phyloP scores from a whole-genome alignment of 2,797 vertebrate species.

The Pelobates cultripes region DNA sequence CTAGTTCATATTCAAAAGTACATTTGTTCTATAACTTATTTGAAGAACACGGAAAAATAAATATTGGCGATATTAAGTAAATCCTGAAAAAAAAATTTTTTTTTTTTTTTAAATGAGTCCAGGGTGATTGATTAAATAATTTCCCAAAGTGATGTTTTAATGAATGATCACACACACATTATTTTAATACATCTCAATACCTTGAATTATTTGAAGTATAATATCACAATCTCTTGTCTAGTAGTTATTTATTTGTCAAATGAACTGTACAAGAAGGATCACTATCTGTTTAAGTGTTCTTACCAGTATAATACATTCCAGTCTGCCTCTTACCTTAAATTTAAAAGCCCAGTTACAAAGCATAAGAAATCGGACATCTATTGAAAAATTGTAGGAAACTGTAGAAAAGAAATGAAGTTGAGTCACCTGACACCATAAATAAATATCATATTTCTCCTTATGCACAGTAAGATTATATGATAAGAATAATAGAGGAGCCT shows the following conservation, averaged over 20 bases:
- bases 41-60: no score
- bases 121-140: no score
- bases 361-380: conserved; percentile 10
- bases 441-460: conserved; percentile 27
- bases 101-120: no score
- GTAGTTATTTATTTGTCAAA: background rate
- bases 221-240: background rate
- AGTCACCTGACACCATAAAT: conserved; percentile 42
- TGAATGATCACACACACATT: background rate
- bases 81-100: no score
- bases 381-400: conserved; percentile 38
- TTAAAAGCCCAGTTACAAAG: background rate
- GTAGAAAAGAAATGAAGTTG: conserved; percentile 27
- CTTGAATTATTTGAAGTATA: background rate
- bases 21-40: no score
- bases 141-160: background rate
- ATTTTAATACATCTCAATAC: background rate
- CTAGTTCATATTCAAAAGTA: no score
- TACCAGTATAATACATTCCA: background rate
- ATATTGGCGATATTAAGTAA: no score
- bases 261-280: background rate
- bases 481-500: conserved; percentile 30
- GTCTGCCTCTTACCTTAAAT: background rate
- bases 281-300: conserved; percentile 3
- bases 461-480: conserved; percentile 40